These are phyloP conservation scores for Aphidoletes aphidimyza DNA, from an alignment of 2,888 invertebrate species.

Conservation along the genomic window DNA sequence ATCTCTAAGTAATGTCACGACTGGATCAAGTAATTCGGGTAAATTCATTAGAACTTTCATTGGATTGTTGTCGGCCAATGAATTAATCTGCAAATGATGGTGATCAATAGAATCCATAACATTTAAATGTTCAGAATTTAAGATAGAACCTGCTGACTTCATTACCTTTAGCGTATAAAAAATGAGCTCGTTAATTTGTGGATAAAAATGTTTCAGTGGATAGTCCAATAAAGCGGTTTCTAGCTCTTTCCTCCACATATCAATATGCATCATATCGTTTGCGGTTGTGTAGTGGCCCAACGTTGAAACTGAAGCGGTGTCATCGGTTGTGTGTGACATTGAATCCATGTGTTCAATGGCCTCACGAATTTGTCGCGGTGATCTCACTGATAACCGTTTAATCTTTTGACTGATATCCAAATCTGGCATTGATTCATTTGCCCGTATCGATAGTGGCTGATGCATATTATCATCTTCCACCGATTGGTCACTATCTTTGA, in stretches of 20 bases:
- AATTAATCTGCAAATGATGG: neutral
- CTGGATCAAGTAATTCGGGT: slow-evolving; percentile 56
- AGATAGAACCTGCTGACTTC: too few relatives aligned
- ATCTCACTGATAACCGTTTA: neutral
- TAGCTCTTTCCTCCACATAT: slow-evolving; percentile 58
- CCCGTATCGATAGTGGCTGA: neutral
- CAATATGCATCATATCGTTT: slow-evolving; percentile 57
- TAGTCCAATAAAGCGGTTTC: slow-evolving; percentile 59
- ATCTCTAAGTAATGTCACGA: slow-evolving; percentile 58
- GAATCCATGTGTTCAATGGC: neutral
- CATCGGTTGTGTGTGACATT: neutral
- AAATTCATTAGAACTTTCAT: neutral
- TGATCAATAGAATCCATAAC: too few relatives aligned
- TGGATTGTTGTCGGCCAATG: neutral
- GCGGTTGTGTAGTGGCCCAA: slow-evolving; percentile 56
- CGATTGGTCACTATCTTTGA: neutral
- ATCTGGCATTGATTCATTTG: neutral
- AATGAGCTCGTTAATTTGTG: slow-evolving; percentile 58
- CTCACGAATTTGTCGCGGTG: neutral
- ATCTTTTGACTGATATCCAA: slow-evolving; percentile 14
- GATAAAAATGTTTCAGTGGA: slow-evolving; percentile 58
- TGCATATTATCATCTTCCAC: neutral
- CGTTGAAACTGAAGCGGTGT: neutral
- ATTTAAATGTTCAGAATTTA: too few relatives aligned
- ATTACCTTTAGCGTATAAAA: slow-evolving; percentile 56